Base-by-base conservation (phyloP, 2,888 invertebrate species). In the Petrolisthes manimaculis region DNA sequence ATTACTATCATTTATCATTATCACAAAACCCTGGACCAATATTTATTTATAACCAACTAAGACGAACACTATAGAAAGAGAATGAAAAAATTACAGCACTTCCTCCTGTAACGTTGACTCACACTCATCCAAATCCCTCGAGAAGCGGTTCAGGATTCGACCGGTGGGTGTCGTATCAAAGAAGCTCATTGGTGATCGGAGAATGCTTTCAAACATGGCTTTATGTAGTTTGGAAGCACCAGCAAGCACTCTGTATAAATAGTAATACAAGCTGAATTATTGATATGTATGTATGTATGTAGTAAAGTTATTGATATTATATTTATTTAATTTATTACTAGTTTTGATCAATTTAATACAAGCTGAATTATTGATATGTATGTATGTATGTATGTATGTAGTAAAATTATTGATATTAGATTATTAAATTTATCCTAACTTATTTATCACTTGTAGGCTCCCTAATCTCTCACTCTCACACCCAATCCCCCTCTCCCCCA, bases 161-260 rank as follows among this genome's bases (percentile, higher is more conserved):
- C 99, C 99, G 78, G 96, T 94, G 0, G 99, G 97, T 4, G 98
- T 97, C 1, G 95, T 93, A 93, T 99, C 98, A 93, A 99, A 99
- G 93, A 99, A 99, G 84, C 95, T 94, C 89, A 96, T 94, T 92
- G 96, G 96, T 0, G 97, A 96, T 96, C 97, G 93, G 80, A 95
- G 67, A 71, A 91, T 91, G 85, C 92, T 91, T 6, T 79, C 88
- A 67, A 92, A 91, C 92, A 92, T 92, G 54, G 90, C 88, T 9
- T 92, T 91, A 83, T 92, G 92, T 51, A 92, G 90, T 24, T 89
- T 86, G 3, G 92, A 92, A 1, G 92, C 91, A 51, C 92, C 92
- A 21, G 90, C 91, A 9, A 92, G 86, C 54, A 92, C 91, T 78
- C 92, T 91, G 84, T 91, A 37, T 91, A 37, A 71, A 69, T 6